A percentile compares a stretch with the other conserved stretches of the same genome.
phyloP scores from a whole-genome alignment of 2,797 vertebrate species.

The Gephyroberyx darwinii region DNA sequence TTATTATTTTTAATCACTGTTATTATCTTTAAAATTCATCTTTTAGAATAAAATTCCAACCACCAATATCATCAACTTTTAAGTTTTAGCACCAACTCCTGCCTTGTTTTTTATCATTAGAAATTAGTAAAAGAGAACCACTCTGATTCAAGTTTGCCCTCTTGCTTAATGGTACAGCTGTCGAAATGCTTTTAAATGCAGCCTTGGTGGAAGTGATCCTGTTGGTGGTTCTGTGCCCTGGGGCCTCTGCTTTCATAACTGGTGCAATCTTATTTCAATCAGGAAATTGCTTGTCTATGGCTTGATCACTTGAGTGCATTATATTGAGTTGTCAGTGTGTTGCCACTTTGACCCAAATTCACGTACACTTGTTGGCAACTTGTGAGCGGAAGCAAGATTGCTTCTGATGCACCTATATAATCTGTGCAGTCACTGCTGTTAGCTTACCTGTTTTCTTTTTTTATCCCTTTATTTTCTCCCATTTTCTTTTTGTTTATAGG shows the following conservation, averaged over 20 bases:
- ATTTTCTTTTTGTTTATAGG: conserved; percentile 70
- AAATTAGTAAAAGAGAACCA: too few species aligned
- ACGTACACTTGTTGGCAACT: neutral
- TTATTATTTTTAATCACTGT: too few species aligned
- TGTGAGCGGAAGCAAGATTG: conserved; percentile 14
- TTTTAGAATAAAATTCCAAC: too few species aligned
- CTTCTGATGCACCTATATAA: neutral
- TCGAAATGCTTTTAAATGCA: conserved; percentile 1
- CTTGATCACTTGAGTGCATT: neutral
- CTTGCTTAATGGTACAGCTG: too few species aligned
- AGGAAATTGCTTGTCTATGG: neutral
- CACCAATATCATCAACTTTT: too few species aligned
- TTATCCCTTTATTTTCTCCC: conserved; percentile 12
- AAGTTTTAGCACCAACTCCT: too few species aligned
- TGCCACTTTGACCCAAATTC: conserved; percentile 1
- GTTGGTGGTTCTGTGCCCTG: neutral
- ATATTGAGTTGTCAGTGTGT: neutral
- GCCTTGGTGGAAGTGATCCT: neutral
- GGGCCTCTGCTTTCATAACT: neutral
- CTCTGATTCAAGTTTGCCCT: too few species aligned
- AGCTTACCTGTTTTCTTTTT: conserved; percentile 8
- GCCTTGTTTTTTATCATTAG: too few species aligned
- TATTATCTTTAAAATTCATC: too few species aligned
- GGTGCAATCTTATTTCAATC: neutral
- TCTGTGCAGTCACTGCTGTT: neutral